Base-by-base conservation (phyloP, 2,797 vertebrate genomes). In the Gallirallus australis region DNA sequence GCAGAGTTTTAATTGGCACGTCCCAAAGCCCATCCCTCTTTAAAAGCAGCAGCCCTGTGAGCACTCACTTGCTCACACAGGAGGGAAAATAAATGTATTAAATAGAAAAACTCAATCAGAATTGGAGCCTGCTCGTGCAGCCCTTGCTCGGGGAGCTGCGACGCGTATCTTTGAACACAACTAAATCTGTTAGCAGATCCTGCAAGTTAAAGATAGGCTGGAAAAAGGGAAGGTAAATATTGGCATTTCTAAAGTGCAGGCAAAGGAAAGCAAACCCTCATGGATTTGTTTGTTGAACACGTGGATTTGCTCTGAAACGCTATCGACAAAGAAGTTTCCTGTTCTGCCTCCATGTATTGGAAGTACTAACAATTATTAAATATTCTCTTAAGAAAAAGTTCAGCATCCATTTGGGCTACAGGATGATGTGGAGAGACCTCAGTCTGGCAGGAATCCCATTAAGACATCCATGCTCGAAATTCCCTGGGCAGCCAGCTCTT, bases 211-310 rank as follows among this genome's bases (percentile, higher is more conserved):
- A 94, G 77, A 57, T 66, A 84, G 70, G 54, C 52, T 0, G 72
- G 80, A 4, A 84, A 68, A 82, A 69, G 33, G 56, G 75, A 92
- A 93, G 68, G 91, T 81, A 77, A 96, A 85, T 85, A 86, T 91
- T 87, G 84, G 91, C 11, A 76, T 86, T 92, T 80, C 95, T 92
- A 78, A 90, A 93, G 94, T 5, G 45, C 90, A 79, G 68, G 83
- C 70, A 86, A 70, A 90, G 93, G 73, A 76, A 80, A 93, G 60
- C 76, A 93, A 95, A 89, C 42, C 45, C 56, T 75, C 37, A 21
- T 4, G 6, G 37, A 15, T 83, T 48, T 78, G 81, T 24, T 85
- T 91, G 82, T 15, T 10, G 45, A 73, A 80, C 69, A 50, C 4
- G 0, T 20, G 75, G 89, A 33, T 48, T 30, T 76, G 90, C 93